Base-by-base conservation (phyloP, 2,888 invertebrate genomes). In the Drosophila affinis region DNA sequence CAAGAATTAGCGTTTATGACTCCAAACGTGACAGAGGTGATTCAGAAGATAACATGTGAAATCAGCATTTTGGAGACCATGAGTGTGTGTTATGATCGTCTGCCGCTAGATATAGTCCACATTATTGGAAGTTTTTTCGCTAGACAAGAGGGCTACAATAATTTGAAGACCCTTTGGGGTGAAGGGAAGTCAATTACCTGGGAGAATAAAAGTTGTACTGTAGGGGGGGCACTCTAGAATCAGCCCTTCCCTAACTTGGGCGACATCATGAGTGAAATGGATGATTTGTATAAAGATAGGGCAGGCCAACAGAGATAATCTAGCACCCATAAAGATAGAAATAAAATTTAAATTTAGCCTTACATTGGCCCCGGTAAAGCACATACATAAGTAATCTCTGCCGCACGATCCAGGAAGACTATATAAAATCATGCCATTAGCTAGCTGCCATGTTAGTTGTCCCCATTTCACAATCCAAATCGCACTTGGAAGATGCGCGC, bases 11-110 rank as follows among this genome's bases (percentile, higher is more conserved):
- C 10, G 6, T 55, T 45, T 52, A 58, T 46, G 14, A 32, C 18
- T 51, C 1, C 34, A 74, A 72, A 72, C 72, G 72, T 72, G 75
- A 64, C 39, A 74, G 29, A 52, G 49, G 34, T 46, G 27, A 54
- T 46, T 57, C 34, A 55, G 29, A 9, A 46, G 29, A 49, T 32
- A 27, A 18, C 67, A 72, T 49, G 67, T 74, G 75, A 72, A 9
- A 24, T 32, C 45, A 52, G 51, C 47, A 45, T 49, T 62, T 71
- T 54, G 46, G 51, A 17, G 17, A 57, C 48, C 62, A 62, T 48
- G 27, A 39, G 48, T 10, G 9, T 12, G 49, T 18, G 24, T 56
- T 49, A n/a, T 56, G 65, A 56, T 14, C 7, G 9, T 29, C 29
- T 29, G 29, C 29, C 2, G 7, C 7, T 29, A 7, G 27, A 7